Evolutionary conservation across 2,797 vertebrate genomes (phyloP).

Genomic region (Onychomys arenicola): DNA sequence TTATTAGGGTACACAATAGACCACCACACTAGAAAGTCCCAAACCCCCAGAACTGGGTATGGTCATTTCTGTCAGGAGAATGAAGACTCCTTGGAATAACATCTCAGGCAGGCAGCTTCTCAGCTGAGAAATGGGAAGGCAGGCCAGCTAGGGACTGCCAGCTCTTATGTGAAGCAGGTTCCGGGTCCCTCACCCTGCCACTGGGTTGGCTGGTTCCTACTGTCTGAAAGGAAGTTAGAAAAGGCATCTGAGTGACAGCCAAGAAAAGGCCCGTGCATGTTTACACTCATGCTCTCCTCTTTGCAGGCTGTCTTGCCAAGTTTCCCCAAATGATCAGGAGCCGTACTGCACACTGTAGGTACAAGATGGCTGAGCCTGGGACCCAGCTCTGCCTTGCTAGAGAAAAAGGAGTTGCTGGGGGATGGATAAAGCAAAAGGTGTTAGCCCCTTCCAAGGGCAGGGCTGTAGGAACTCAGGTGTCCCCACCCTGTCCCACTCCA

Average conservation of each 20-base stretch:
- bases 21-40: too few species aligned
- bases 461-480: not conserved
- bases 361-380: not conserved
- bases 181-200: not conserved
- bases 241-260: not conserved
- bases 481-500: not conserved
- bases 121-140: not conserved
- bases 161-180: not conserved
- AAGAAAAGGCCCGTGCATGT: not conserved
- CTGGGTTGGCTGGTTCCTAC: not conserved
- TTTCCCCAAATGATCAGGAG: not conserved
- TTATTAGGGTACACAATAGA: too few species aligned
- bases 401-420: not conserved
- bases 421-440: not conserved
- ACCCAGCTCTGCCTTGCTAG: not conserved
- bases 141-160: not conserved
- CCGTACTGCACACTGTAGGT: not conserved
- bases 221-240: not conserved
- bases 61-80: not conserved
- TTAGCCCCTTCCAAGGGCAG: not conserved
- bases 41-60: not conserved
- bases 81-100: not conserved
- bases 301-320: not conserved
- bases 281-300: rapidly evolving
- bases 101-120: not conserved